Base-by-base conservation (phyloP, 1,140 invertebrate species). In the Atta texana region DNA sequence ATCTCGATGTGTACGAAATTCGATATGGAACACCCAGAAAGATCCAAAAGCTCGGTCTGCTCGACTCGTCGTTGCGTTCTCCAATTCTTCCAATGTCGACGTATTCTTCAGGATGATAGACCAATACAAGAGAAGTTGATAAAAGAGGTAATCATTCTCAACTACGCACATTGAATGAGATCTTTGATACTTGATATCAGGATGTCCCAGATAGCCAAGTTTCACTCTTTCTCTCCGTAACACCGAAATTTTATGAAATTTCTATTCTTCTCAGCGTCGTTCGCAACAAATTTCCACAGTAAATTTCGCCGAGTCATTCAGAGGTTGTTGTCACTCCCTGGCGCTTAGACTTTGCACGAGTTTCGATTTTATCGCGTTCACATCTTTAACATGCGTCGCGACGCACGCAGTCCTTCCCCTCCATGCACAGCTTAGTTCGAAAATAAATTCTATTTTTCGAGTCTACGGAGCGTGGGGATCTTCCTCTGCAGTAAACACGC, bases 381-480 rank as follows among this genome's bases (percentile, higher is more conserved):
- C 66, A 55, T 69, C 68, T 81, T 69, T 81, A 71, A 39, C 31
- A 21, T 39, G n/a, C 39, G 75, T 64, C 49, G 49, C 34, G 34
- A 72, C 49, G 34, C 68, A 82, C 66, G 49, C n/a, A 39, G 53
- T 21, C 3, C 18, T 61, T 84, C n/a, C 31, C 8, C 34, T 14
- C 28, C 63, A 7, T 31, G 39, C 24, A 53, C 16, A 49, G 34
- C 28, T 82, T 31, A 28, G 28, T 75, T 84, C 69, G 39, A 74
- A 75, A 84, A 75, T 75, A 84, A 84, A 61, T 75, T 84, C 69
- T 61, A 74, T 44, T 51, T 39, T 24, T 59, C 55, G 68, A 8
- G 18, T 59, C 31, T 39, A 66, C 78, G 78, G 8, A 49, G 34
- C 10, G 34, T 28, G 80, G 55, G 61, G 39, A 74, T 61, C 69